These are phyloP conservation scores for Lucilia sericata DNA, from an alignment of 1,140 invertebrate species.

Conservation along the genomic window DNA sequence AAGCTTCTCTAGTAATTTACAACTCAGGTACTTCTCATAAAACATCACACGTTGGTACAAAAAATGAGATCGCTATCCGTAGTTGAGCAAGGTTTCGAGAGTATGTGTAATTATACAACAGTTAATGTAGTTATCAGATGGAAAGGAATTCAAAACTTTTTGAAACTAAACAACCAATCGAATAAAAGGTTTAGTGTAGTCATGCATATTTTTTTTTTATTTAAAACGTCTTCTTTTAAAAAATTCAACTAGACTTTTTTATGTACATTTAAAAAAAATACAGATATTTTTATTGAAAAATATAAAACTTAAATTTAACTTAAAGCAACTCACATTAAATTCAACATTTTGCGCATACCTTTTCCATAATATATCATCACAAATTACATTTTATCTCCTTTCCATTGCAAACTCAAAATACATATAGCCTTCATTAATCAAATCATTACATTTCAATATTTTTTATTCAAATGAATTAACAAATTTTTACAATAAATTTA, in stretches of 20 bases:
- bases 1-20: neutral
- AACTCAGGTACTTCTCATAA: conserved; percentile 3
- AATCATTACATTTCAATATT: neutral
- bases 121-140: neutral
- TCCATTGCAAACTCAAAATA: neutral
- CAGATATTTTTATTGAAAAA: too few relatives aligned
- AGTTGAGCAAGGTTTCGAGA: neutral
- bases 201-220: neutral
- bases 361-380: neutral
- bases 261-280: neutral
- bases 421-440: neutral
- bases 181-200: neutral
- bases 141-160: neutral
- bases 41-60: neutral
- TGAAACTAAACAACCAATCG: neutral
- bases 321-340: neutral
- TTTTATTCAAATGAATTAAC: neutral
- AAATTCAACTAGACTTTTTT: neutral
- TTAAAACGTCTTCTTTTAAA: conserved; percentile 5
- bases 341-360: neutral
- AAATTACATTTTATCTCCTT: neutral
- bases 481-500: conserved; percentile 8
- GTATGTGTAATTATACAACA: neutral
- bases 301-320: neutral
- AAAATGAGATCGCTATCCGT: neutral